phyloP scores from a whole-genome alignment of 2,797 vertebrate genomes.

The Martes flavigula region DNA sequence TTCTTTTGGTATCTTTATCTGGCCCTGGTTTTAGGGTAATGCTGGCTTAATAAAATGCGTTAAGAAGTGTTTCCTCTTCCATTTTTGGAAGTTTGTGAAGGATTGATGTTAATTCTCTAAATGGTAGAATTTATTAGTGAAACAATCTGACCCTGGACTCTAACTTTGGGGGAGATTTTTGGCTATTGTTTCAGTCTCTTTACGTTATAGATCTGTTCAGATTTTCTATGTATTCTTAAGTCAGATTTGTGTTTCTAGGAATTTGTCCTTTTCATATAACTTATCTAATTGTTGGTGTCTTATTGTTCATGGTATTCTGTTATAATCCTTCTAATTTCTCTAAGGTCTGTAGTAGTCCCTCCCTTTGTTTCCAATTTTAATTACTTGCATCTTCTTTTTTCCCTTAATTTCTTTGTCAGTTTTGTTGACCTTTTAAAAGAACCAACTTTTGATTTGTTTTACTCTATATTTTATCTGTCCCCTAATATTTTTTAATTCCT shows the following conservation, averaged over 20 bases:
- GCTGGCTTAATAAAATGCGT: neutral
- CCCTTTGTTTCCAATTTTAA: neutral
- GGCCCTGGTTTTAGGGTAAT: neutral
- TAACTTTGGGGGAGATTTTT: neutral
- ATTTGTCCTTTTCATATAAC: neutral
- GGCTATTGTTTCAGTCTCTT: neutral
- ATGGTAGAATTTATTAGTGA: neutral
- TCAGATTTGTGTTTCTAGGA: neutral
- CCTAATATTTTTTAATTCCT: neutral
- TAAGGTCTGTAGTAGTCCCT: neutral
- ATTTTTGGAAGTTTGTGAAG: neutral
- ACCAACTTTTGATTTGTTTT: neutral
- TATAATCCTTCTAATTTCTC: neutral
- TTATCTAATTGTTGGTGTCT: neutral
- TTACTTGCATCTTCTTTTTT: neutral
- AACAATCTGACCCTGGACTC: neutral
- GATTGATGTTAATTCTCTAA: slow-evolving; percentile 6
- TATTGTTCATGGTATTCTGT: neutral
- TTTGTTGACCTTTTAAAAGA: neutral
- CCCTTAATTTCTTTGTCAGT: neutral
- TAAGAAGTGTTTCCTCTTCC: neutral
- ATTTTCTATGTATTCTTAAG: neutral
- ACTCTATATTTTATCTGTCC: neutral
- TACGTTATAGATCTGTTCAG: neutral
- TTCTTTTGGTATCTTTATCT: neutral